phyloP scores from a whole-genome alignment of 2,888 invertebrate species.

The Scaptomyza polygonia region DNA sequence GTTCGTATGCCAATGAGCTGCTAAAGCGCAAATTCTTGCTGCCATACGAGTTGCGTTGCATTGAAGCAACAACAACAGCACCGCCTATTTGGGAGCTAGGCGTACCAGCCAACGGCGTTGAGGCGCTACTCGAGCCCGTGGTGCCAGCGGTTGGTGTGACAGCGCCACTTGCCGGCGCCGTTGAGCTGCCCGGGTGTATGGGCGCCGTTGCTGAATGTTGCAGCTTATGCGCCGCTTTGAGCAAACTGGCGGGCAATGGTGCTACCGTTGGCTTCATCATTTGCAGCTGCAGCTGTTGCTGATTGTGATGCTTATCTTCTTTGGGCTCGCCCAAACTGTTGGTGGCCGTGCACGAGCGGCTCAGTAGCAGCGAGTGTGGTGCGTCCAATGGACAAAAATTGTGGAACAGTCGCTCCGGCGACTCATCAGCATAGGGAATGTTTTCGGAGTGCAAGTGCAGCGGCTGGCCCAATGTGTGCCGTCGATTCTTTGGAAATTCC shows the following conservation, averaged over 20 bases:
- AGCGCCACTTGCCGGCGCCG: conserved; percentile 72
- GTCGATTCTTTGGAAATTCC: conserved; percentile 81
- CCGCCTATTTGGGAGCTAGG: conserved; percentile 38
- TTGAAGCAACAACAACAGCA: neutral
- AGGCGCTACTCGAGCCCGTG: conserved; percentile 42
- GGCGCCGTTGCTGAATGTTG: conserved; percentile 82
- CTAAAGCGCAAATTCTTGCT: conserved; percentile 80
- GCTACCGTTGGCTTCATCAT: conserved; percentile 48
- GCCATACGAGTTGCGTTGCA: conserved; percentile 61
- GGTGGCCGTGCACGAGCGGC: conserved; percentile 76
- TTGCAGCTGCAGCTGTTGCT: conserved; percentile 33
- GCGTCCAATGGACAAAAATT: conserved; percentile 76
- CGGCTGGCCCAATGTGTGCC: conserved; percentile 82
- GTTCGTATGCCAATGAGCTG: conserved; percentile 78
- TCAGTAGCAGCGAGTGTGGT: conserved; percentile 72
- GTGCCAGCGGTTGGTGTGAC: conserved; percentile 72
- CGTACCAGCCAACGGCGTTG: conserved; percentile 42
- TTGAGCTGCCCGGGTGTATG: conserved; percentile 67
- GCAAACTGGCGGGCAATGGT: conserved; percentile 53
- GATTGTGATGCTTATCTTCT: conserved; percentile 38
- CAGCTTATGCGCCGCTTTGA: conserved; percentile 74
- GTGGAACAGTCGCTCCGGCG: conserved; percentile 85
- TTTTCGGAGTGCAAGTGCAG: conserved; percentile 85
- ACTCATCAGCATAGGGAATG: conserved; percentile 90
- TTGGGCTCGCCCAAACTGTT: conserved; percentile 59